phyloP scores from a whole-genome alignment of 2,888 invertebrate species.

The Biston stratarius region DNA sequence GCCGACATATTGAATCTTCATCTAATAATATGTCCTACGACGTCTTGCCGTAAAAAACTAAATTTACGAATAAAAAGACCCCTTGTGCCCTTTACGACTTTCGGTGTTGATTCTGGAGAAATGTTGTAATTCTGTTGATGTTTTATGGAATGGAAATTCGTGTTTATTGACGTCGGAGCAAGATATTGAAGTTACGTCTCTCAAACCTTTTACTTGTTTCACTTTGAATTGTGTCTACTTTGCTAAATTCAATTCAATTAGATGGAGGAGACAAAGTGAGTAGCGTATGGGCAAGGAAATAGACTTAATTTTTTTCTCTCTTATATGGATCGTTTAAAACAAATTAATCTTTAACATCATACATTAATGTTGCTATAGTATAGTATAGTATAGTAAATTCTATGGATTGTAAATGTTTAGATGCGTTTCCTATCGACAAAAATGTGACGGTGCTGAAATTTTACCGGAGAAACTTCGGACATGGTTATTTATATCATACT shows the following conservation, averaged over 20 bases:
- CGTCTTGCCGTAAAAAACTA: constrained; percentile 64
- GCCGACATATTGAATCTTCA: constrained; percentile 81
- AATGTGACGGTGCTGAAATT: no score
- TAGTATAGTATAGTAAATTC: no score
- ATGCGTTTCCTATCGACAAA: no score
- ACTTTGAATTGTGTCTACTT: constrained; percentile 2
- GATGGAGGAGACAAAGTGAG: background rate
- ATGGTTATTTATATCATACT: no score
- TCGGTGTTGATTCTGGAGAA: constrained; percentile 35
- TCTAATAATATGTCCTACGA: constrained; percentile 74
- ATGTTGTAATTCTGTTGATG: constrained; percentile 27
- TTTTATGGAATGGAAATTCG: constrained; percentile 26
- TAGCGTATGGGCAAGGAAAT: no score
- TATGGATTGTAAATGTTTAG: no score
- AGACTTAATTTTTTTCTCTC: no score
- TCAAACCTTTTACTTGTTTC: background rate
- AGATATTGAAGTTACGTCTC: constrained; percentile 7
- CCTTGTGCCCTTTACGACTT: constrained; percentile 40
- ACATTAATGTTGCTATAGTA: no score
- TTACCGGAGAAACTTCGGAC: no score
- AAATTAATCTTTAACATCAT: no score
- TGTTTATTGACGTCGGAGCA: constrained; percentile 12
- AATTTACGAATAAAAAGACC: constrained; percentile 57
- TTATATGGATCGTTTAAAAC: no score
- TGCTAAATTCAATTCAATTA: background rate